These are phyloP conservation scores for Styela clava DNA, from an alignment of 23 tunicate species.

Conservation along the genomic window DNA sequence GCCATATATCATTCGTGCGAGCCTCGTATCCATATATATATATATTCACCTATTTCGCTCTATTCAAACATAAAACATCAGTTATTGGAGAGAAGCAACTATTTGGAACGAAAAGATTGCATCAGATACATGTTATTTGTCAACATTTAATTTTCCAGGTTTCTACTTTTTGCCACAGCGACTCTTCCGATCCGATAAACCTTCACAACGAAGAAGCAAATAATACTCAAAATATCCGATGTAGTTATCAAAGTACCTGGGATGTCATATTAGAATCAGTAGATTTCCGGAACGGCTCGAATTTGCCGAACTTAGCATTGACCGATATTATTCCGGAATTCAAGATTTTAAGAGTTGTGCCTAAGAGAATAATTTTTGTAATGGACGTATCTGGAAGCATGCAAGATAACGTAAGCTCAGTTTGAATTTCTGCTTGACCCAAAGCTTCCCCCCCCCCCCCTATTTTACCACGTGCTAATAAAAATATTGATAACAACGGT, in stretches of 20 bases:
- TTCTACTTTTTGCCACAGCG: conserved; percentile 39
- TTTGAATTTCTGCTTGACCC: too few relatives aligned
- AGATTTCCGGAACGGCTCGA: conserved; percentile 27
- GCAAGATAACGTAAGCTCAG: conserved; percentile 20
- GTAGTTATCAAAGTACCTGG: conserved; percentile 35
- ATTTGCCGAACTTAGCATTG: not conserved
- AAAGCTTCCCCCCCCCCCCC: too few relatives aligned
- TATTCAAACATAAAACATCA: too few relatives aligned
- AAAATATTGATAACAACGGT: too few relatives aligned
- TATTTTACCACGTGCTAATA: too few relatives aligned
- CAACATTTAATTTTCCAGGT: conserved; percentile 22
- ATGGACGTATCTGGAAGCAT: conserved; percentile 51
- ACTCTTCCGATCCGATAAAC: conserved; percentile 28
- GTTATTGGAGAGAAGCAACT: too few relatives aligned
- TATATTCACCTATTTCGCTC: too few relatives aligned
- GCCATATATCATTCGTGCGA: too few relatives aligned
- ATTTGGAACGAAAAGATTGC: too few relatives aligned
- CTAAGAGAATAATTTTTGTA: conserved; percentile 29
- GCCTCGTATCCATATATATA: too few relatives aligned
- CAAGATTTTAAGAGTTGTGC: not conserved
- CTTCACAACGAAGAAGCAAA: conserved; percentile 37
- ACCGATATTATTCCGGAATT: conserved; percentile 27
- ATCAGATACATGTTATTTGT: too few relatives aligned
- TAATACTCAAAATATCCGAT: conserved; percentile 25
- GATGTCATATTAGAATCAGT: conserved; percentile 35